Evolutionary conservation across 2,888 invertebrate species (phyloP).

Genomic region (Serrognathus titanus): DNA sequence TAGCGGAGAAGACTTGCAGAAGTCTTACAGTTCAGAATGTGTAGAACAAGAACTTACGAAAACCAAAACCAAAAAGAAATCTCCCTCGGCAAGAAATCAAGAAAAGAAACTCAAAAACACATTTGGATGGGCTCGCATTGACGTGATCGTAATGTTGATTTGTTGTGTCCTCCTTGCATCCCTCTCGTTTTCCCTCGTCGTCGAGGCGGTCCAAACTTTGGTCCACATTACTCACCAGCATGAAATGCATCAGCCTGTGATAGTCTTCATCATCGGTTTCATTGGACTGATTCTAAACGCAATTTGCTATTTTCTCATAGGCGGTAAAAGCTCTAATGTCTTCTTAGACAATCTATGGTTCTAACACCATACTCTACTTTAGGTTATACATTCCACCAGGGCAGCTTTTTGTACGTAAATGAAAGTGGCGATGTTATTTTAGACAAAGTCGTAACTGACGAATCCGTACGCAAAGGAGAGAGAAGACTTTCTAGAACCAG

Average conservation of each 20-base stretch:
- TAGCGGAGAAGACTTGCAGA: constrained; percentile 13
- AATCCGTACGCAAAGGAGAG: constrained; percentile 48
- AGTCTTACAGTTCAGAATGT: constrained; percentile 18
- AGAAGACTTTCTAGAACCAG: constrained; percentile 50
- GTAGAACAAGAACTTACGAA: constrained; percentile 26
- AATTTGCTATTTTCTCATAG: constrained; percentile 75
- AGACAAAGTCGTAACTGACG: constrained; percentile 53
- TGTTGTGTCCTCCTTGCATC: constrained; percentile 81
- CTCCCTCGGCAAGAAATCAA: constrained; percentile 19
- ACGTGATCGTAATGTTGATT: constrained; percentile 78
- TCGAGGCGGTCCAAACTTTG: constrained; percentile 78
- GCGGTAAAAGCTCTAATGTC: constrained; percentile 53
- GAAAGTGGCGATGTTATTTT: constrained; percentile 60
- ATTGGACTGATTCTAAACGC: constrained; percentile 71
- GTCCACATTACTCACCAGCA: constrained; percentile 71
- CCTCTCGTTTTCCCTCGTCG: constrained; percentile 74
- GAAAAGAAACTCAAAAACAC: constrained; percentile 66
- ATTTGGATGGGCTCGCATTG: constrained; percentile 89
- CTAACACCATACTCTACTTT: constrained; percentile 11
- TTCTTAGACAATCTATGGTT: not conserved
- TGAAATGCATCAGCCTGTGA: constrained; percentile 70
- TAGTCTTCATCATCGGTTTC: constrained; percentile 69
- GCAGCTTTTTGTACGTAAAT: constrained; percentile 64
- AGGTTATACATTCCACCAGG: constrained; percentile 70
- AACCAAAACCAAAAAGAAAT: constrained; percentile 13